Evolutionary conservation across 2,113 vertebrate genomes (phyloP).

Genomic region (Amia ocellicauda): DNA sequence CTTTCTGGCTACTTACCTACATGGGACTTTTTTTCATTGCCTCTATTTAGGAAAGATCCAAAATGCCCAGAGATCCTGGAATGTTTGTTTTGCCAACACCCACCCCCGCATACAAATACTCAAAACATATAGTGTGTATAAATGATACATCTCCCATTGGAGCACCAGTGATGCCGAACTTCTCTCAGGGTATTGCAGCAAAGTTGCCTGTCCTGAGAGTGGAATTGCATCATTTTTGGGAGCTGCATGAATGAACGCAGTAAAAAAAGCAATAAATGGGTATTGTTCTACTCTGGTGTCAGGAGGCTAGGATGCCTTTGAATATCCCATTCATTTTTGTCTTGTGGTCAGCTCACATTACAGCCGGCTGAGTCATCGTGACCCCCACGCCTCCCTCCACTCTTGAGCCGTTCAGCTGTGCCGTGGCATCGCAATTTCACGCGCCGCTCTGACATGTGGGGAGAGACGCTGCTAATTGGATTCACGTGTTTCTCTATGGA

Average conservation of each 20-base stretch:
- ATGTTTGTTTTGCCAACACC: no score
- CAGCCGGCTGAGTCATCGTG: constrained; percentile 53
- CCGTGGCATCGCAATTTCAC: constrained; percentile 57
- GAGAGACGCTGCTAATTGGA: constrained; percentile 44
- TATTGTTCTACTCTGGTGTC: constrained; percentile 62
- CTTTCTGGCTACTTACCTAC: no score
- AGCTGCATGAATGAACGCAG: constrained; percentile 64
- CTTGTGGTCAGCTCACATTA: constrained; percentile 61
- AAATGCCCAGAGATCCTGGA: no score
- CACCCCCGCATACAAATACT: no score
- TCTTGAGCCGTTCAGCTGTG: constrained; percentile 32
- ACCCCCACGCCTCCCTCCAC: constrained; percentile 17
- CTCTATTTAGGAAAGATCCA: no score
- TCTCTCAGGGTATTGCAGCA: constrained; percentile 5
- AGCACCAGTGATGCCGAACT: no score
- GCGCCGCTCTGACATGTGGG: constrained; percentile 32
- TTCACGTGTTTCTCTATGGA: constrained; percentile 33
- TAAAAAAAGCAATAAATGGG: constrained; percentile 49
- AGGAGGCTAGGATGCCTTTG: constrained; percentile 49
- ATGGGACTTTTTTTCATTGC: no score
- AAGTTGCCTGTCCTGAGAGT: constrained; percentile 46
- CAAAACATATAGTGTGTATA: no score
- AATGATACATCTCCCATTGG: no score
- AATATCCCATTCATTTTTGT: constrained; percentile 62
- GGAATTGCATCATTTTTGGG: constrained; percentile 56